Conservation (phyloP, 1,140 invertebrate species). For the Lamellibrachia luymesi region DNA sequence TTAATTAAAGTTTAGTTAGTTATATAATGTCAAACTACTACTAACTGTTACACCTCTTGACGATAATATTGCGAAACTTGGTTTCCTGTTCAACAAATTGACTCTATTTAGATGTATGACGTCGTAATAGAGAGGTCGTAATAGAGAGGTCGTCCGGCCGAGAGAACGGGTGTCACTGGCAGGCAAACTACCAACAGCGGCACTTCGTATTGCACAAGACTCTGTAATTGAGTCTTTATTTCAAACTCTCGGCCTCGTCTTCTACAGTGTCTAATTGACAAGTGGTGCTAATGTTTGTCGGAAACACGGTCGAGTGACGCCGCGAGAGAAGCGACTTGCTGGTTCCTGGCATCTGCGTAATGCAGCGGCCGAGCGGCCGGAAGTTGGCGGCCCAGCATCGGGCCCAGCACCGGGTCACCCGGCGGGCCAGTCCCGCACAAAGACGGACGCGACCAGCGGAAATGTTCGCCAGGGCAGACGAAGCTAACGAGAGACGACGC, state of each 20-base stretch:
- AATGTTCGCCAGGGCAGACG: neutral
- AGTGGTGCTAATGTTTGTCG: neutral
- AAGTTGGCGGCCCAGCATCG: neutral
- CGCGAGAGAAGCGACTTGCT: neutral
- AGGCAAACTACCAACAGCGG: too few species aligned
- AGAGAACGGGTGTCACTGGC: neutral
- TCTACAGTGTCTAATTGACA: neutral
- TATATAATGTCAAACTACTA: neutral
- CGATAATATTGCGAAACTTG: neutral
- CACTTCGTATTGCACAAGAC: neutral
- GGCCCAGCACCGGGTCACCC: neutral
- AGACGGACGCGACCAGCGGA: neutral
- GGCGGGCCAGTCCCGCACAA: neutral
- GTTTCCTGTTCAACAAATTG: neutral
- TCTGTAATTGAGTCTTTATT: neutral
- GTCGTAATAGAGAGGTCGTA: neutral
- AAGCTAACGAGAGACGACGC: neutral
- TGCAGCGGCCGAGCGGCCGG: neutral
- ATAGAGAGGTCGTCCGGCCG: neutral
- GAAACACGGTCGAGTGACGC: neutral
- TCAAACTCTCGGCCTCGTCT: neutral
- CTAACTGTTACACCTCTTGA: neutral
- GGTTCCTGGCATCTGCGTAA: neutral
- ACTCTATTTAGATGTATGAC: neutral
- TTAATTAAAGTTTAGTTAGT: neutral